Evolutionary conservation across 1,140 invertebrate genomes (phyloP), one percentile per base, ranked within the genome.

Genomic region (Battus philenor): DNA sequence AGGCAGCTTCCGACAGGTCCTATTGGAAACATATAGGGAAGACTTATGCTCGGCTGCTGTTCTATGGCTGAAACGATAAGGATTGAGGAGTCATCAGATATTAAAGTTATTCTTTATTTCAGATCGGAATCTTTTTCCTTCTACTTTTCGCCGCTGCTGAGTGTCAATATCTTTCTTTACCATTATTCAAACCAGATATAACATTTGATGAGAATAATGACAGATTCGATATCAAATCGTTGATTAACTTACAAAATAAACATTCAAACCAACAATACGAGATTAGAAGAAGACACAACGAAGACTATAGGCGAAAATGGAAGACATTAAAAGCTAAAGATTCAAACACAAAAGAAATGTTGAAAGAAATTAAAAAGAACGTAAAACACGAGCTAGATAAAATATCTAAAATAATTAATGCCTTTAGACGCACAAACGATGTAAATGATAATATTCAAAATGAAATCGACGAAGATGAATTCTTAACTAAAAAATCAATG

Each of bases 201-300:
- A 54, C 34, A 0, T 68, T 64, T 17, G 57, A 50, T 3, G 60
- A 60, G 2, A 34, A 43, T 9, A 68, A 65, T 12, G 55, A 59
- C n/a, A 61, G 65, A 12, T 68, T 59, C 24, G 65, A 68, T 20
- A n/a, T 68, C 3, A 32, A 48, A 2, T 39, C 54, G n/a, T 9
- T 68, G 1, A 49, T 62, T 7, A 29, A 44, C 10, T 38, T 47
- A 4, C 54, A 68, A 3, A 54, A 62, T 2, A 30, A 43, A 8
- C 24, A 41, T 5, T 50, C n/a, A n/a, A n/a, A n/a, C n/a, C n/a
- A n/a, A n/a, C n/a, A n/a, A n/a, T 26, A 2, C 6, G 6, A n/a
- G 2, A 2, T 1, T 7, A 7, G 24, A 7, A 26, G 24, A 9
- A 1, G 7, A 26, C 7, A 26, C 10, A 2, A 7, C 7, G 24